Evolutionary conservation across 2,797 vertebrate species (phyloP).

Genomic region (Epinephelus awoara): DNA sequence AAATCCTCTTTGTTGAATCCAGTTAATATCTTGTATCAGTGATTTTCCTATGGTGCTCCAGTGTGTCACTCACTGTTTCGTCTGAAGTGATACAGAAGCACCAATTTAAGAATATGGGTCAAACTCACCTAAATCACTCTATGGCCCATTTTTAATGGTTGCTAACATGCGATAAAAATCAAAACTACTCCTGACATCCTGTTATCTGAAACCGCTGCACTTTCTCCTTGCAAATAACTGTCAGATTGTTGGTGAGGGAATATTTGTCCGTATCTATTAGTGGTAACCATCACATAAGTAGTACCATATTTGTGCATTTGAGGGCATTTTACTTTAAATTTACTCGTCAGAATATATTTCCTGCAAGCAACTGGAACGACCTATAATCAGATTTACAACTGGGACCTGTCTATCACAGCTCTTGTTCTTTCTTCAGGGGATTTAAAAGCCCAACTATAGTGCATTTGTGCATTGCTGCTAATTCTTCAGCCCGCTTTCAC

Average conservation of each 20-base stretch:
- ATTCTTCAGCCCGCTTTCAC: too few relatives aligned
- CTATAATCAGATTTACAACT: background rate
- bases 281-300: background rate
- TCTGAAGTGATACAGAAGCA: background rate
- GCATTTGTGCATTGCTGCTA: background rate
- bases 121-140: constrained; percentile 19
- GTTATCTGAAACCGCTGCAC: constrained; percentile 17
- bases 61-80: background rate
- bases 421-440: background rate
- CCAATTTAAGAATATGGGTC: constrained; percentile 5
- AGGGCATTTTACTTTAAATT: background rate
- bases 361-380: background rate
- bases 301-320: background rate
- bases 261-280: constrained; percentile 1
- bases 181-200: constrained; percentile 26
- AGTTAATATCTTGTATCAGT: constrained; percentile 1
- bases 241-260: constrained; percentile 11
- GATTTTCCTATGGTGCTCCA: background rate
- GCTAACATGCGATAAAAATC: constrained; percentile 31
- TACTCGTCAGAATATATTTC: background rate
- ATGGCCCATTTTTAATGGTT: constrained; percentile 18
- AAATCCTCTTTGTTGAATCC: background rate
- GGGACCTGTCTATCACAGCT: background rate
- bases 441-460: background rate
- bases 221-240: constrained; percentile 21